Evolutionary conservation across 2,113 vertebrate genomes (phyloP), one percentile per base, ranked within the genome.

Genomic region (Ursus arctos): DNA sequence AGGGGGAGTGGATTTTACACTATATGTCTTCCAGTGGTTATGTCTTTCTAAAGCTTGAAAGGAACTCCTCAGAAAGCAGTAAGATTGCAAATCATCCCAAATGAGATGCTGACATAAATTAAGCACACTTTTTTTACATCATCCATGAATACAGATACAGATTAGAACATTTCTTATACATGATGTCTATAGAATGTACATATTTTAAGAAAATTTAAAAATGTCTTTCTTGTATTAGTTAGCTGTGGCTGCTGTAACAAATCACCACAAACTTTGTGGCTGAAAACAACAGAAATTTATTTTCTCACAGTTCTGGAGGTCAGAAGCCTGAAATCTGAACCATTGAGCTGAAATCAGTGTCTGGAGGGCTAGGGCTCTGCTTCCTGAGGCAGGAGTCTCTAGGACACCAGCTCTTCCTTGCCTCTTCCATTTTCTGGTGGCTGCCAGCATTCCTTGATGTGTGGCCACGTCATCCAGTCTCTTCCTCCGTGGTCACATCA

Each of bases 11-110:
- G 36, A 67, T 53, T 90, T 93, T 77, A 51, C 21, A 1, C 61
- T 91, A 3, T 4, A 4, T 57, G 4, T 77, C 31, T 88, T 72
- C 21, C 15, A 91, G 0, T 80, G 55, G 28, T 65, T 91, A 0
- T n/a, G 53, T 87, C 40, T 92, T 92, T 59, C 31, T 80, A 69
- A 96, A 90, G 67, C 71, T 95, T 79, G n/a, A 86, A 86, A 96
- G 69, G 53, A 19, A 63, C 22, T 92, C 14, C 43, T 13, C 59
- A 47, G n/a, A 91, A 90, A 90, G 74, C 74, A 59, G 28, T 91
- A 77, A 71, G 59, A 88, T 63, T 77, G 47, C 14, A 84, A 1
- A n/a, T 97, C 18, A 55, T 94, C 91, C 16, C 85, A 59, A 26
- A 43, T 36, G 51, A 94, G 36, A 71, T 43, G 79, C 13, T 81